These are phyloP conservation scores for Anticlea derivata DNA, from an alignment of 2,888 invertebrate genomes.

Conservation along the genomic window DNA sequence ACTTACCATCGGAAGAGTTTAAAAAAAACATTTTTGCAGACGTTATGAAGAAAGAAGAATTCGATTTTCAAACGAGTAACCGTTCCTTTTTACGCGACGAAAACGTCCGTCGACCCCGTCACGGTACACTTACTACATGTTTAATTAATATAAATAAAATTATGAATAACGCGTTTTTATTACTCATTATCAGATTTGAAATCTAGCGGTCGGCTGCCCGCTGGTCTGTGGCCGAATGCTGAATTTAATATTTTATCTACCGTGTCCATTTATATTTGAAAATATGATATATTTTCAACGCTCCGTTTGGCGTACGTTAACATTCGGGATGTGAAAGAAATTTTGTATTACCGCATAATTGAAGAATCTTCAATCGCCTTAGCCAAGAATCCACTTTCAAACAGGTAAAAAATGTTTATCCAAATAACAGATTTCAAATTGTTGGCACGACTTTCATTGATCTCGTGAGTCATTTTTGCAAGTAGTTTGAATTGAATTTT, in stretches of 20 bases:
- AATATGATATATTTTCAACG: slow-evolving; percentile 51
- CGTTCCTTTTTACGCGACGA: slow-evolving; percentile 43
- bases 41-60: too few relatives aligned
- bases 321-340: slow-evolving; percentile 39
- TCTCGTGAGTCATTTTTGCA: slow-evolving; percentile 23
- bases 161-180: slow-evolving; percentile 66
- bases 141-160: slow-evolving; percentile 77
- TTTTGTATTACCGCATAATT: slow-evolving; percentile 41
- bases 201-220: slow-evolving; percentile 51
- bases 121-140: slow-evolving; percentile 71
- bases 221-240: slow-evolving; percentile 46
- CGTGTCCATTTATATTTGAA: slow-evolving; percentile 62
- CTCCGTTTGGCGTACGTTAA: slow-evolving; percentile 54
- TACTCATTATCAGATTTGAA: slow-evolving; percentile 61
- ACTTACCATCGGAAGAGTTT: too few relatives aligned
- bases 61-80: slow-evolving; percentile 8
- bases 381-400: slow-evolving; percentile 2
- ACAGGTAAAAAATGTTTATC: slow-evolving; percentile 16
- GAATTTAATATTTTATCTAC: slow-evolving; percentile 68
- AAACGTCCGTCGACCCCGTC: slow-evolving; percentile 69
- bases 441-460: slow-evolving; percentile 16
- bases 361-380: slow-evolving; percentile 21
- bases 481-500: slow-evolving; percentile 20
- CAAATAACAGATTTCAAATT: slow-evolving; percentile 17
- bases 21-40: too few relatives aligned